Evolutionary conservation across 2,888 invertebrate genomes (phyloP).

Genomic region (Leptopterna dolabrata): DNA sequence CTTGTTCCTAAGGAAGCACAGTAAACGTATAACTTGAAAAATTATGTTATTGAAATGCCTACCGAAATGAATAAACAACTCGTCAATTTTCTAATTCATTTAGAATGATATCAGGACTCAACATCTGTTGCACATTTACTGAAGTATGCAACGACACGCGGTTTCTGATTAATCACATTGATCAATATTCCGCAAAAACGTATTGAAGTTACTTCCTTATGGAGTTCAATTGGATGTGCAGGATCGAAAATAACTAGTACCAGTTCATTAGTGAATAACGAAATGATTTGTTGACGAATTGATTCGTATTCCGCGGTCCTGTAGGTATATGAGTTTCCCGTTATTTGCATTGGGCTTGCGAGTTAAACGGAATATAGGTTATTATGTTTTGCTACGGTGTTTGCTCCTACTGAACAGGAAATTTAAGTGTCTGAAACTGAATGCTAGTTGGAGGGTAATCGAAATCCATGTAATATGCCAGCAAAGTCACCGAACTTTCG

Average conservation of each 20-base stretch:
- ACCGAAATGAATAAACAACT: no score
- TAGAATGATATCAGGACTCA: no score
- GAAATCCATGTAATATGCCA: not conserved
- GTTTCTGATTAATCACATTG: no score
- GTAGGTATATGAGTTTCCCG: no score
- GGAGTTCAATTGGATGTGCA: constrained; percentile 19
- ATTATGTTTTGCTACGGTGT: not conserved
- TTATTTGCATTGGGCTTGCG: not conserved
- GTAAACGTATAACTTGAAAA: no score
- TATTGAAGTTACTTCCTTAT: constrained; percentile 19
- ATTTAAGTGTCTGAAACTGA: not conserved
- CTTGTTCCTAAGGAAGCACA: no score
- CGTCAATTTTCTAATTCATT: no score
- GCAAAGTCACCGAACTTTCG: not conserved
- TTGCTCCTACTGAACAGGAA: not conserved
- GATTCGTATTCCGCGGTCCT: constrained; percentile 17
- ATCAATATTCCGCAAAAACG: no score
- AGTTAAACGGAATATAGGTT: not conserved
- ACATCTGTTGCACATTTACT: no score
- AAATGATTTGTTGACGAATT: not conserved
- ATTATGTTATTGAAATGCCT: no score
- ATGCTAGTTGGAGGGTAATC: not conserved
- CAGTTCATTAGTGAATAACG: not conserved
- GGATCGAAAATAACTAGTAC: constrained; percentile 33
- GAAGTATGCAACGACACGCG: no score